A percentile compares a stretch with the other conserved stretches of the same genome.
Evolutionary conservation across 2,797 vertebrate genomes (phyloP).

Genomic region (Heteromormyrus szaboi): DNA sequence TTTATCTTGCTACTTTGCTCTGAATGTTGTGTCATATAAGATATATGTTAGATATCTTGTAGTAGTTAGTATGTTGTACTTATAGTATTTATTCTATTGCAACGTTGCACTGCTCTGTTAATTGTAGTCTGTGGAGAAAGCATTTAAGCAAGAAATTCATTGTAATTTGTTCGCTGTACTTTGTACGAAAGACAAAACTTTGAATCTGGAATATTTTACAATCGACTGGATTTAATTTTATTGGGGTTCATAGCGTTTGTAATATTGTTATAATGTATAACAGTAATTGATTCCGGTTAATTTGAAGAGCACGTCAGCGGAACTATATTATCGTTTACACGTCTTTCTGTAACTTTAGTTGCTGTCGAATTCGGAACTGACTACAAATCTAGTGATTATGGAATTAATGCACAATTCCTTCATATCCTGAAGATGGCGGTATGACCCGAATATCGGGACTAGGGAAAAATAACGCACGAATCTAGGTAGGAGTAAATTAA

Average conservation of each 20-base stretch:
- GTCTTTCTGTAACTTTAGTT: not conserved
- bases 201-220: not conserved
- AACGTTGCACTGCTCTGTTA: not conserved
- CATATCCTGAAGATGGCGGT: constrained; percentile 2
- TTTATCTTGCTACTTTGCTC: not conserved
- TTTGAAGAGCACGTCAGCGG: not conserved
- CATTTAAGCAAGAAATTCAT: not conserved
- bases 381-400: not conserved
- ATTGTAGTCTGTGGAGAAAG: not conserved
- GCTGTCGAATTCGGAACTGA: not conserved
- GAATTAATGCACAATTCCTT: not conserved
- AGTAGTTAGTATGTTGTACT: not conserved
- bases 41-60: not conserved
- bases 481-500: not conserved
- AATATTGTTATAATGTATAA: not conserved
- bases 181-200: not conserved
- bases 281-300: not conserved
- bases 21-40: not conserved
- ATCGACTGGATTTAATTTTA: not conserved
- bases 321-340: not conserved
- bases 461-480: not conserved
- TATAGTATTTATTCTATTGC: not conserved
- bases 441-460: not conserved
- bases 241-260: not conserved
- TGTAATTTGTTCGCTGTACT: not conserved